A percentile compares a stretch with the other conserved stretches of the same genome.
phyloP scores from a whole-genome alignment of 2,113 vertebrate species.

The Callorhinus ursinus region DNA sequence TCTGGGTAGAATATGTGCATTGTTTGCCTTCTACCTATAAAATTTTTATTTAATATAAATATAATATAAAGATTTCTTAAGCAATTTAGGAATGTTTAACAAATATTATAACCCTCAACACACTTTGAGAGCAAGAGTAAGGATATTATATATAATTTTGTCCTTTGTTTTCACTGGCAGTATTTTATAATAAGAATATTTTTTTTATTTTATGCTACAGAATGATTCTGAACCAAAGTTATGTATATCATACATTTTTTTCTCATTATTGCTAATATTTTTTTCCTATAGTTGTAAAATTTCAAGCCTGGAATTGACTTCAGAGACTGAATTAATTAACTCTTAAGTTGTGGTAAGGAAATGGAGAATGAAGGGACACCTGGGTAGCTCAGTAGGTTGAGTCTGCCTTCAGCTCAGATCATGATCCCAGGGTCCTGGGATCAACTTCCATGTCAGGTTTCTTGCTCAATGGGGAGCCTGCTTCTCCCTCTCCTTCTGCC shows the following conservation, averaged over 20 bases:
- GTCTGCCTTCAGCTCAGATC: no score
- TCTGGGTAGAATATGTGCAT: not conserved
- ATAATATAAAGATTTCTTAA: not conserved
- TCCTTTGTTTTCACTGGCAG: not conserved
- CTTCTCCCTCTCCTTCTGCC: no score
- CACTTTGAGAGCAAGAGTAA: not conserved
- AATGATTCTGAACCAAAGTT: not conserved
- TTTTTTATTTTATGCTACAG: not conserved
- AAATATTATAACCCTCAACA: not conserved
- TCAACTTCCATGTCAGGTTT: no score
- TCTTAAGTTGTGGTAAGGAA: not conserved
- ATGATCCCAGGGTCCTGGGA: no score
- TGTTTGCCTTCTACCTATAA: not conserved
- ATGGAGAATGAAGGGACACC: no score
- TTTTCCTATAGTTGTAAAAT: not conserved
- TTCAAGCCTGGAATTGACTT: not conserved
- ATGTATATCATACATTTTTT: not conserved
- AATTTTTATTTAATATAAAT: not conserved
- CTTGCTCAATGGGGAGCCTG: no score
- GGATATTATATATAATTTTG: not conserved
- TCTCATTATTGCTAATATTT: not conserved
- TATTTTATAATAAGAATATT: not conserved
- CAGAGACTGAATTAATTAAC: not conserved
- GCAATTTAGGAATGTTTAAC: not conserved
- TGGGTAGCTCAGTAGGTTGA: no score